Base-by-base conservation (phyloP, 92 coral and sea anemone genomes). In the Desmophyllum pertusum region DNA sequence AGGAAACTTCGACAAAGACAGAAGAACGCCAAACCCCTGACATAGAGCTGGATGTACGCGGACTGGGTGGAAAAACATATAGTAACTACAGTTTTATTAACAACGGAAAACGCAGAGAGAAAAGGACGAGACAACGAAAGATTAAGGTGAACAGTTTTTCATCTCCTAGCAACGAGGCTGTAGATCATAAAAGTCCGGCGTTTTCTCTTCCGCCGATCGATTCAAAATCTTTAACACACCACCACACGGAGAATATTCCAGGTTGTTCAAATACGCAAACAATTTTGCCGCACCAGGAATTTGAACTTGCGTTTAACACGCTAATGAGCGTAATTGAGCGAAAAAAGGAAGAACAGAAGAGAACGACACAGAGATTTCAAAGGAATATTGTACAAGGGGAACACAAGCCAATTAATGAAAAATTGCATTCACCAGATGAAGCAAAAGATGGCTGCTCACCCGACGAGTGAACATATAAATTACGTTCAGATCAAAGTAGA, bases 361-460 rank as follows among this genome's bases (percentile, higher is more conserved):
- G 33, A 52, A 87, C 88, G 9, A 66, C 50, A 25, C 82, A 73
- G 33, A 74, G 83, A 61, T 76, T 91, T 65, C 75, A 80, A 63
- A 31, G 65, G 41, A 87, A 70, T 36, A 51, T 91, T 15, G 53
- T 91, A 8, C 89, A 87, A 17, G 94, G 94, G 4, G 73, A 83
- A 31, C 78, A 71, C 9, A 82, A 82, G 31, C 79, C 78, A 33
- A 72, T 82, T 19, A 82, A 55, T 29, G 79, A 71, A 57, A 82
- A 59, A 6, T 19, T 30, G 21, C 48, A 29, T 14, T 33, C 38
- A 29, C 10, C 3, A 30, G 71, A 55, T 42, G 57, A 71, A 73
- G 50, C 65, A 23, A 68, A 48, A 35, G 36, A 36, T 35, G 55
- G 29, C 40, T 40, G 41, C 15, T 41, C 29, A 15, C 64, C 25